A percentile compares a stretch with the other conserved stretches of the same genome.
Conservation (phyloP, 2,113 vertebrate genomes). For the Stigmatopora argus region DNA sequence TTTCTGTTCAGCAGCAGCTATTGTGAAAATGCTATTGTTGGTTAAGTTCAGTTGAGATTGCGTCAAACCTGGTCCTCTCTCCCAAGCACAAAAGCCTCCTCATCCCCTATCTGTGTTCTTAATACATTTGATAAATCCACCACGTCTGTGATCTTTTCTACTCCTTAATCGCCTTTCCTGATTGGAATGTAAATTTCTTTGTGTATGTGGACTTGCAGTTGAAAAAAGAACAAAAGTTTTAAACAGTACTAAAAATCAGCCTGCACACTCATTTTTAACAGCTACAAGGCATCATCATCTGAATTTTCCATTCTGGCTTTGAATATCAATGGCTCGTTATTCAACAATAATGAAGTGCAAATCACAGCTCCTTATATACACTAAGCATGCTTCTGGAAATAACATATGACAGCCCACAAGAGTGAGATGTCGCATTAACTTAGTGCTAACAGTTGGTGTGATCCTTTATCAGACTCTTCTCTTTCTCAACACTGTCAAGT, state of each 20-base stretch:
- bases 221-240: neutral
- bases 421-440: slow-evolving; percentile 51
- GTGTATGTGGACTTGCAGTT: neutral
- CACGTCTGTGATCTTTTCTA: slow-evolving; percentile 34
- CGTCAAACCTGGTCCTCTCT: slow-evolving; percentile 22
- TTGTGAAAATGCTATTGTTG: neutral
- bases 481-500: slow-evolving; percentile 1
- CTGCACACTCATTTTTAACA: slow-evolving; percentile 32
- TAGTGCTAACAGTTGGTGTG: slow-evolving; percentile 14
- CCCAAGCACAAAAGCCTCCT: slow-evolving; percentile 30
- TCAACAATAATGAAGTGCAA: slow-evolving; percentile 4
- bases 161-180: slow-evolving; percentile 26
- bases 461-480: slow-evolving; percentile 6
- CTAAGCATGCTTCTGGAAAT: slow-evolving; percentile 47
- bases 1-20: neutral
- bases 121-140: slow-evolving; percentile 35
- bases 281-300: slow-evolving; percentile 44
- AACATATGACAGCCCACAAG: slow-evolving; percentile 46
- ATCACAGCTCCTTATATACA: slow-evolving; percentile 38
- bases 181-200: slow-evolving; percentile 6
- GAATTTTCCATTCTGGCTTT: slow-evolving; percentile 40
- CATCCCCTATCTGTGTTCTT: slow-evolving; percentile 37
- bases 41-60: slow-evolving; percentile 9
- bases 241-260: neutral
- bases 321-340: slow-evolving; percentile 54